phyloP scores from a whole-genome alignment of 2,888 invertebrate genomes.

The Arctia plantaginis region DNA sequence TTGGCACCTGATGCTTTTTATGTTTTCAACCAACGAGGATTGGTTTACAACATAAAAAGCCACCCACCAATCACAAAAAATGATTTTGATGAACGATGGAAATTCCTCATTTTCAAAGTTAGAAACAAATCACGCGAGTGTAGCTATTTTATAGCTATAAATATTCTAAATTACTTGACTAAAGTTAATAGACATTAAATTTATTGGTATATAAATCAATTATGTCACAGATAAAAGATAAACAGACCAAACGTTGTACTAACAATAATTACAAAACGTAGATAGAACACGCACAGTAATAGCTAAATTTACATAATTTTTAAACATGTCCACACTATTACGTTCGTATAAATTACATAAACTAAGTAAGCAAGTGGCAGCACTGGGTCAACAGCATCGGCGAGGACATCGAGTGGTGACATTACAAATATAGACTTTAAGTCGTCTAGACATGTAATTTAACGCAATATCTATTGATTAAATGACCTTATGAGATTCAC shows the following conservation, averaged over 20 bases:
- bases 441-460: conserved; percentile 32
- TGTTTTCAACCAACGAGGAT: no score
- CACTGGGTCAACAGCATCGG: conserved; percentile 63
- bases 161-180: no score
- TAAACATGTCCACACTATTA: conserved; percentile 52
- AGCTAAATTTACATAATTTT: conserved; percentile 51
- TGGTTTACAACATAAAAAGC: no score
- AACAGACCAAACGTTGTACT: background rate
- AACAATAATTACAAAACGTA: conserved; percentile 27
- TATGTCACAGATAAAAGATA: conserved; percentile 10
- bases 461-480: conserved; percentile 21
- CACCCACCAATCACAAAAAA: no score
- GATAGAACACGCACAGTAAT: conserved; percentile 51
- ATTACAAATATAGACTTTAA: conserved; percentile 51
- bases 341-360: conserved; percentile 57
- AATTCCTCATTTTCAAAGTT: no score
- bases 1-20: no score
- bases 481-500: conserved; percentile 27
- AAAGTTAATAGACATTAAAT: background rate
- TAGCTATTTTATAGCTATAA: no score
- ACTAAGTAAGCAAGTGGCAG: conserved; percentile 52
- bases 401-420: conserved; percentile 67
- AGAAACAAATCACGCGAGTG: no score
- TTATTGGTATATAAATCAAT: background rate
- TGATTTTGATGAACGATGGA: no score